phyloP scores from a whole-genome alignment of 2,113 vertebrate species.

The Eretmochelys imbricata region DNA sequence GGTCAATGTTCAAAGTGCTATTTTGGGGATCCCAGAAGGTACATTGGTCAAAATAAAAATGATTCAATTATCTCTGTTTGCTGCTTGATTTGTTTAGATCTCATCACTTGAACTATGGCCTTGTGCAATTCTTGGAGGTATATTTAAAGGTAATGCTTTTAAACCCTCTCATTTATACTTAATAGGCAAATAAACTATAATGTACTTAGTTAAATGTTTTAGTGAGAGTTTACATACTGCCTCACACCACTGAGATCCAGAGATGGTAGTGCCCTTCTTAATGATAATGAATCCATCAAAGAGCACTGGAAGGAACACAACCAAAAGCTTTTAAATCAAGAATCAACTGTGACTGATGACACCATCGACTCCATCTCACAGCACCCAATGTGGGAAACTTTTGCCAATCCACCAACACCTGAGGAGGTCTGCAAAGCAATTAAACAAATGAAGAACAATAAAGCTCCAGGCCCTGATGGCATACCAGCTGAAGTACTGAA shows the following conservation, averaged over 20 bases:
- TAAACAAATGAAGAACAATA: too few species aligned
- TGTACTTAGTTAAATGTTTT: background rate
- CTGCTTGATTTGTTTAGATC: background rate
- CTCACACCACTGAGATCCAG: background rate
- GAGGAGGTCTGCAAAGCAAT: too few species aligned
- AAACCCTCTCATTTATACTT: background rate
- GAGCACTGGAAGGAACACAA: too few species aligned
- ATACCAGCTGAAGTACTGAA: too few species aligned
- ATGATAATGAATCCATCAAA: too few species aligned
- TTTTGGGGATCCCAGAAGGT: background rate
- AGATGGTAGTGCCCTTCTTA: too few species aligned
- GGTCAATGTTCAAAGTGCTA: background rate
- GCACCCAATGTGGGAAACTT: too few species aligned
- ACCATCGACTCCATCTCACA: too few species aligned
- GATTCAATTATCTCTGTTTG: background rate
- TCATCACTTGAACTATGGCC: background rate
- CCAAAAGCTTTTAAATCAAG: too few species aligned
- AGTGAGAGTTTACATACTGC: background rate
- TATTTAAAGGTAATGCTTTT: background rate
- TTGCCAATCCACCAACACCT: too few species aligned
- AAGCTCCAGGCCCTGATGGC: too few species aligned
- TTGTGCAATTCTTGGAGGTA: conserved; percentile 7
- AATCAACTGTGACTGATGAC: too few species aligned
- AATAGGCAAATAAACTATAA: conserved; percentile 9
- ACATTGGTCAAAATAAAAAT: background rate